Evolutionary conservation across 2,888 invertebrate species (phyloP), one percentile per base, ranked within the genome.

Genomic region (Acanthosepion pharaonis): DNA sequence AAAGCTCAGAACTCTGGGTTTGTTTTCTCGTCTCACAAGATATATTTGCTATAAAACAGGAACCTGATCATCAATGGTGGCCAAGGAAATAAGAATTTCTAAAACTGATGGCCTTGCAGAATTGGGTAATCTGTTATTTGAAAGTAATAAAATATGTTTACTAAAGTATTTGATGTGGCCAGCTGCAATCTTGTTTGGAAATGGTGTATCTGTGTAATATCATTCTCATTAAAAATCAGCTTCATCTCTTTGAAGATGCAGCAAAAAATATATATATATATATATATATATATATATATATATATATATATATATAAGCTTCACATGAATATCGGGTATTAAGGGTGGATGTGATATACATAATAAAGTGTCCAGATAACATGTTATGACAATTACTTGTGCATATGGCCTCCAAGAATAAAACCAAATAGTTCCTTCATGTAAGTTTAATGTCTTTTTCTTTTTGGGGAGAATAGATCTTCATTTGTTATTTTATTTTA

Each of bases 141-240:
- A 23, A 59, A n/a, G 78, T n/a, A 78, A 15, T 78, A 78, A 78
- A 78, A 78, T n/a, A 78, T n/a, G n/a, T n/a, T 8, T 78, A 11
- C n/a, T 18, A n/a, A 78, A n/a, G 1, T n/a, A 78, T 78, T 78
- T 78, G 78, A 78, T n/a, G 78, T 78, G 78, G n/a, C 78, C 9
- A 78, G n/a, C n/a, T n/a, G 78, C 78, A n/a, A 78, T 78, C 78
- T 78, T n/a, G 78, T n/a, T 78, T 78, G n/a, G n/a, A 78, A 78
- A 78, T 9, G n/a, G n/a, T 78, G 28, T 78, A 78, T 78, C n/a
- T n/a, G 20, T 78, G 15, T n/a, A 20, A 78, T 78, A n/a, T n/a
- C n/a, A 78, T 78, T n/a, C 78, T 59, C 55, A 59, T 59, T 59
- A 78, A n/a, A n/a, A 78, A n/a, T 11, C 78, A 78, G n/a, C n/a